Evolutionary conservation across 2,113 vertebrate genomes (phyloP).

Genomic region (Peromyscus californicus): DNA sequence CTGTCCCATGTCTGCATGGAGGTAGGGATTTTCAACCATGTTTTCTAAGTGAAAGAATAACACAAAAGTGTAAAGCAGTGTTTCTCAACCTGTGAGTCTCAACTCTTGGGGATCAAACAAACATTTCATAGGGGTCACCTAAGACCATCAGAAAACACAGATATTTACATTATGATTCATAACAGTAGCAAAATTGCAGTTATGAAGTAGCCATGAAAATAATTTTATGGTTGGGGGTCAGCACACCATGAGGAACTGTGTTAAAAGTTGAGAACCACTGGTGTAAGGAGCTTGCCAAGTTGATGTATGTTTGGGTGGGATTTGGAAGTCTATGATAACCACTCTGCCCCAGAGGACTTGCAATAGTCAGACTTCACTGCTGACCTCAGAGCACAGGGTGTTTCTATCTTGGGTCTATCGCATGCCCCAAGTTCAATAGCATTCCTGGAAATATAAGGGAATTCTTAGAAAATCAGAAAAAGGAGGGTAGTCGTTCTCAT

Average conservation of each 20-base stretch:
- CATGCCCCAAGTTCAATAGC: not conserved
- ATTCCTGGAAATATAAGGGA: not conserved
- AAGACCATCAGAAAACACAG: too few species aligned
- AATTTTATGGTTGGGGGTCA: too few species aligned
- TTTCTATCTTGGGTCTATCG: not conserved
- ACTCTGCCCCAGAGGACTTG: not conserved
- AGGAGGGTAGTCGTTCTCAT: not conserved
- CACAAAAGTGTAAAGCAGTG: not conserved
- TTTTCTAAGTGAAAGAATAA: not conserved
- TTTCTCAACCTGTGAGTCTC: too few species aligned
- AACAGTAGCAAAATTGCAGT: too few species aligned
- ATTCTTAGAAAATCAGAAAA: conserved; percentile 23
- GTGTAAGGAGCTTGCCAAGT: not conserved
- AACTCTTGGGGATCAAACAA: too few species aligned
- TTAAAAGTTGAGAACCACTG: too few species aligned
- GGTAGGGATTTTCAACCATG: not conserved
- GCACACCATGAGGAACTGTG: too few species aligned
- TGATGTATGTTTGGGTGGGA: not conserved
- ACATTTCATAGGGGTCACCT: too few species aligned
- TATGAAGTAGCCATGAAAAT: too few species aligned
- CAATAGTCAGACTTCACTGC: not conserved
- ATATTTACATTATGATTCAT: too few species aligned
- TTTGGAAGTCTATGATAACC: not conserved
- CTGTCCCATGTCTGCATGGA: not conserved
- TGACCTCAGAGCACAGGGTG: not conserved